Evolutionary conservation across 2,113 vertebrate genomes (phyloP).

Genomic region (Plestiodon gilberti): DNA sequence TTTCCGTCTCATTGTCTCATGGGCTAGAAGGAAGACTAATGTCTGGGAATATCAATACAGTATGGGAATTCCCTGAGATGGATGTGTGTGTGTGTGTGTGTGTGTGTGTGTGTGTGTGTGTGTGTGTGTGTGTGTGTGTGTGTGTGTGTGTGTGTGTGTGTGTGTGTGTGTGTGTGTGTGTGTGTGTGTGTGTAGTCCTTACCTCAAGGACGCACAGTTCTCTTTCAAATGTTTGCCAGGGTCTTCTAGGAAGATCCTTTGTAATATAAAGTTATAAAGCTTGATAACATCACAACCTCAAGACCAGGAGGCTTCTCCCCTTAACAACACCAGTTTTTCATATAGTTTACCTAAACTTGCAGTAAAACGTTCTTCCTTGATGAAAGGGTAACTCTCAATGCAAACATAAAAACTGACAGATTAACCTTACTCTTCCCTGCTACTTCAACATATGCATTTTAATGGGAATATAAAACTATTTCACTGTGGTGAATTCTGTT

Average conservation of each 20-base stretch:
- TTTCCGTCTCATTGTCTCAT: too few relatives aligned
- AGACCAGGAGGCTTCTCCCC: background rate
- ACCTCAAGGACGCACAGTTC: background rate
- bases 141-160: too few relatives aligned
- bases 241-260: background rate
- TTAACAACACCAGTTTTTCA: background rate
- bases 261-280: background rate
- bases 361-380: background rate
- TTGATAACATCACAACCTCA: background rate
- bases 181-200: too few relatives aligned
- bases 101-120: too few relatives aligned
- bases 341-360: background rate
- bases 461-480: background rate
- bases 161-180: too few relatives aligned
- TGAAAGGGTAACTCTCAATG: background rate
- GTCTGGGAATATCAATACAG: too few relatives aligned
- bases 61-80: too few relatives aligned
- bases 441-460: background rate
- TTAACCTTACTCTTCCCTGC: background rate
- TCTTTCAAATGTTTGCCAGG: background rate
- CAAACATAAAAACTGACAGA: background rate
- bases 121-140: too few relatives aligned
- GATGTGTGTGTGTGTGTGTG: too few relatives aligned
- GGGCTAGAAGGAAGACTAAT: too few relatives aligned
- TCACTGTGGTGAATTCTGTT: background rate